Base-by-base conservation (phyloP, 2,888 invertebrate genomes). In the Drosophila anomalata region DNA sequence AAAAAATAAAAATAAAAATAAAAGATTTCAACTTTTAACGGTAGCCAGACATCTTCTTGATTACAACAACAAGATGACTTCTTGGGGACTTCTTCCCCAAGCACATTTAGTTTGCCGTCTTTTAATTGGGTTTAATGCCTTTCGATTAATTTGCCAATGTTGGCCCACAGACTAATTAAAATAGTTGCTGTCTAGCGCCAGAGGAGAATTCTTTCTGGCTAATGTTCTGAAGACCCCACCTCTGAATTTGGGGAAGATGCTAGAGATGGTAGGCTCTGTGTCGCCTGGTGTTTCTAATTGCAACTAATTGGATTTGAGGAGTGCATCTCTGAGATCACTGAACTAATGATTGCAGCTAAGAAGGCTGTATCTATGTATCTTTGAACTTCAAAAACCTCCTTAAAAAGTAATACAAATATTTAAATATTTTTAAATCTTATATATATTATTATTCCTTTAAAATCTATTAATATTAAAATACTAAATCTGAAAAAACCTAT, bases 101-200 rank as follows among this genome's bases (percentile, higher is more conserved):
- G 59, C 31, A 22, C 66, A 53, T 29, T 29, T 46, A 55, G 58
- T 33, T 48, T 48, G 61, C 55, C 51, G 53, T 68, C 52, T 59
- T 76, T 75, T 84, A 84, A 84, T 89, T 84, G 88, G 79, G 67
- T 78, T 82, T 79, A 89, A 87, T 87, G 77, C 78, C 65, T 67
- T 80, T 77, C 87, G 84, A 82, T 82, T 83, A 88, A 82, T 86
- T 88, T 77, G 81, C 73, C 77, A 75, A 77, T 86, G 84, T 53
- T 66, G 80, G 68, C 72, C 50, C 75, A 72, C 75, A 68, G 70
- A 87, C 80, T 87, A 82, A 88, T 82, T 82, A 82, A 87, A 77
- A 87, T 83, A 77, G 52, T 75, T 83, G 58, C 69, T 53, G 59
- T 79, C 61, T 61, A 69, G 73, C 61, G 50, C 52, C 62, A 58